Evolutionary conservation across 2,797 vertebrate species (phyloP).

Genomic region (Odontamblyopus lacepedii): DNA sequence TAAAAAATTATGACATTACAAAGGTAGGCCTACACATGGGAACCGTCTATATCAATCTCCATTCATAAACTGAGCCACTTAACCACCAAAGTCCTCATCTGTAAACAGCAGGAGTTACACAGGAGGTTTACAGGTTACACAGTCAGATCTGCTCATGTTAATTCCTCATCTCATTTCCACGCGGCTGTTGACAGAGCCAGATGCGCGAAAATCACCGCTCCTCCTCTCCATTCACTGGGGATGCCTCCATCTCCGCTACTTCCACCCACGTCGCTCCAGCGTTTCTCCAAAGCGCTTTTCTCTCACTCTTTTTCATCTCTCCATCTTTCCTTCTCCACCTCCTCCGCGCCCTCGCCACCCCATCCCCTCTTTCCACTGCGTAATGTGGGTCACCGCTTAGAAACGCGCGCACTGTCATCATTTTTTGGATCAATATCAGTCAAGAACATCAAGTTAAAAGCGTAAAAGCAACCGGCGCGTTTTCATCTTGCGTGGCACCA

Average conservation of each 20-base stretch:
- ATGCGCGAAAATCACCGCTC: slow-evolving; percentile 35
- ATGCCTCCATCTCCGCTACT: slow-evolving; percentile 21
- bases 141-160: slow-evolving; percentile 18
- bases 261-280: slow-evolving; percentile 34
- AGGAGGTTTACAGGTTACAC: neutral
- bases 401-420: slow-evolving; percentile 28
- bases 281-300: slow-evolving; percentile 5
- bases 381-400: slow-evolving; percentile 45
- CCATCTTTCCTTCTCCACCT: neutral
- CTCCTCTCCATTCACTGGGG: slow-evolving; percentile 31
- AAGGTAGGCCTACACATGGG: neutral
- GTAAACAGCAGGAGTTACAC: slow-evolving; percentile 11
- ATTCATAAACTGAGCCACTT: neutral
- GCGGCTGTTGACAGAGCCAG: slow-evolving; percentile 43
- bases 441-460: too few relatives aligned
- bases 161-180: slow-evolving; percentile 31
- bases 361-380: slow-evolving; percentile 10
- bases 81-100: slow-evolving; percentile 20
- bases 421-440: neutral
- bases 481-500: neutral
- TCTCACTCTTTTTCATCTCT: slow-evolving; percentile 31
- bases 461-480: neutral
- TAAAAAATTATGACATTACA: too few relatives aligned
- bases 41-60: neutral
- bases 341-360: neutral